Evolutionary conservation across 2,888 invertebrate genomes (phyloP).

Genomic region (Lasioglossum villosulum): DNA sequence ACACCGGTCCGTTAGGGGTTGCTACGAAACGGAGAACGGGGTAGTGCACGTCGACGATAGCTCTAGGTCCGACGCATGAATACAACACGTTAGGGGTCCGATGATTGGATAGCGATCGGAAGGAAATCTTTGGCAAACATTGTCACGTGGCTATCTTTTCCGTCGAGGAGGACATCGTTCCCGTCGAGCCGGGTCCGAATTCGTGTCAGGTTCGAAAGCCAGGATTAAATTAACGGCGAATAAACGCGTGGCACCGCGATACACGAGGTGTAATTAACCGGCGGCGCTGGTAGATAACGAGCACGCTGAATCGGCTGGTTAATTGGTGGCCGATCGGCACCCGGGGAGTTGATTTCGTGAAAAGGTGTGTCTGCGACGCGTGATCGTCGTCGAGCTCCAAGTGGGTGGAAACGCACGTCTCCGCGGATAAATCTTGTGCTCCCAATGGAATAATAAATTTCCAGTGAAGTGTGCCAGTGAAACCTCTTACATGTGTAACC

Average conservation of each 20-base stretch:
- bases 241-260: constrained; percentile 20
- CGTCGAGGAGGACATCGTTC: not conserved
- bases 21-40: constrained; percentile 43
- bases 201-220: not conserved
- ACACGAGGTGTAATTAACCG: constrained; percentile 35
- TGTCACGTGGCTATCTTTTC: constrained; percentile 49
- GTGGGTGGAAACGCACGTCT: constrained; percentile 27
- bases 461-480: constrained; percentile 57
- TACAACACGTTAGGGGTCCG: not conserved
- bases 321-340: constrained; percentile 27
- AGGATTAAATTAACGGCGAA: not conserved
- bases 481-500: constrained; percentile 49
- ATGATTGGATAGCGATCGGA: not conserved
- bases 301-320: constrained; percentile 14
- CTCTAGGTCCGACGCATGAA: not conserved
- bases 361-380: constrained; percentile 19
- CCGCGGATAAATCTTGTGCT: constrained; percentile 32
- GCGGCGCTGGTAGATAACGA: constrained; percentile 41
- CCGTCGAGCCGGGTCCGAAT: not conserved
- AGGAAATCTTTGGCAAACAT: constrained; percentile 29
- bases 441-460: constrained; percentile 38
- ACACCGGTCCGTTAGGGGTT: constrained; percentile 44
- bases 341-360: constrained; percentile 24
- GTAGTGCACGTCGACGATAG: constrained; percentile 38
- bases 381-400: not conserved